Evolutionary conservation across 2,888 invertebrate species (phyloP), one percentile per base, ranked within the genome.

Genomic region (Tenthredo scrophulariae): DNA sequence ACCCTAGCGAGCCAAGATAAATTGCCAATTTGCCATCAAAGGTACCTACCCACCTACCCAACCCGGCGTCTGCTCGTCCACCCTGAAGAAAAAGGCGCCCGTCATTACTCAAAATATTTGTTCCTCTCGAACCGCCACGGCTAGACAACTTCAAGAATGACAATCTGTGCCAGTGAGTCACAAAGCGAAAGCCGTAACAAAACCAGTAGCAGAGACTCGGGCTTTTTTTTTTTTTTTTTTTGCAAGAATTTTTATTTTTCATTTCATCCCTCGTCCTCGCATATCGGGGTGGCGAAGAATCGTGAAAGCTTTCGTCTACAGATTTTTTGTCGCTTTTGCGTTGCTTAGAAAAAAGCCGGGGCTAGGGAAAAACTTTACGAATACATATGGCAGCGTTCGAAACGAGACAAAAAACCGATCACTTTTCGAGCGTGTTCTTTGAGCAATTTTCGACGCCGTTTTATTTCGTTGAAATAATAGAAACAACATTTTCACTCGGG

Each of bases 31-130:
- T 29, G 29, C 77, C 77, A 50, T 50, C 50, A 50, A 22, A 46
- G 43, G 46, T 70, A 29, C 10, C 22, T 62, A 62, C 62, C 22
- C n/a, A 22, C 50, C 50, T 13, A 18, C 50, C 54, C n/a, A n/a
- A n/a, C 54, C 2, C 54, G 54, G 54, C 54, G 62, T 62, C 62
- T 62, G 62, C 62, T 62, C 62, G 22, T 15, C 67, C 67, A 74
- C 10, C 22, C 15, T 13, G 77, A n/a, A 50, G 33, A 18, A 77
- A 50, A 54, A 77, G 26, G 77, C 46, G 33, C 26, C 22, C 29
- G 29, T 33, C 77, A 77, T 77, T 77, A 54, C 50, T 77, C 77
- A 54, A 77, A 77, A 50, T 54, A 26, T 54, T 77, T 77, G 18
- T 77, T 26, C 54, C 77, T n/a, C 50, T 13, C 18, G 50, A 50